phyloP scores from a whole-genome alignment of 2,113 vertebrate genomes.

The Romanogobio albipinnatus region DNA sequence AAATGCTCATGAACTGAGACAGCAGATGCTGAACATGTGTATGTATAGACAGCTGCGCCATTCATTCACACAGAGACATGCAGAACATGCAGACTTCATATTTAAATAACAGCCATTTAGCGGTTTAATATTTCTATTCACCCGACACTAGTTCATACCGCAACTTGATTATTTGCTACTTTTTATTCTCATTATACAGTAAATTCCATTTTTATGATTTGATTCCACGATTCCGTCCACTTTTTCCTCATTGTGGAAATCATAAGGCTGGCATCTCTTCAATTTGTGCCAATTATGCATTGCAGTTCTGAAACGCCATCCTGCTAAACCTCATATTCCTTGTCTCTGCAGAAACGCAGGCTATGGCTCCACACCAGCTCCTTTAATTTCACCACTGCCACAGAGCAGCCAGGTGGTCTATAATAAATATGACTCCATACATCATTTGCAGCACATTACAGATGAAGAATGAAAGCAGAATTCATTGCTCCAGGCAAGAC shows the following conservation, averaged over 20 bases:
- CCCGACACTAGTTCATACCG: neutral
- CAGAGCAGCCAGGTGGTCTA: conserved; percentile 74
- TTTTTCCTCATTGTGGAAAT: neutral
- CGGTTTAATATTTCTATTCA: neutral
- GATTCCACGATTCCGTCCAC: neutral
- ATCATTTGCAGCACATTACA: conserved; percentile 76
- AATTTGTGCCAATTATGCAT: conserved; percentile 69
- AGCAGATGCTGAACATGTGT: no score
- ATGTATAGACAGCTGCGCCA: neutral
- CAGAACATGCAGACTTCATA: neutral
- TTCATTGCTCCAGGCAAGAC: conserved; percentile 73
- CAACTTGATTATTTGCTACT: neutral
- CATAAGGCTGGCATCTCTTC: conserved; percentile 34
- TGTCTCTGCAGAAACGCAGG: conserved; percentile 17
- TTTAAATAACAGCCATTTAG: neutral
- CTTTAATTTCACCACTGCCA: conserved; percentile 71
- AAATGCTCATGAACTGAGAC: no score
- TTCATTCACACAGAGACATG: neutral
- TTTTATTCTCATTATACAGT: neutral
- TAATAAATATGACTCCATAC: conserved; percentile 78
- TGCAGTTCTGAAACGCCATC: conserved; percentile 55
- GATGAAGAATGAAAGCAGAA: conserved; percentile 72
- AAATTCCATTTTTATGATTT: neutral
- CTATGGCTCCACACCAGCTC: neutral
- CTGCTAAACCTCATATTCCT: conserved; percentile 4